Base-by-base conservation (phyloP, 2,113 vertebrate genomes). In the Mohoua ochrocephala region DNA sequence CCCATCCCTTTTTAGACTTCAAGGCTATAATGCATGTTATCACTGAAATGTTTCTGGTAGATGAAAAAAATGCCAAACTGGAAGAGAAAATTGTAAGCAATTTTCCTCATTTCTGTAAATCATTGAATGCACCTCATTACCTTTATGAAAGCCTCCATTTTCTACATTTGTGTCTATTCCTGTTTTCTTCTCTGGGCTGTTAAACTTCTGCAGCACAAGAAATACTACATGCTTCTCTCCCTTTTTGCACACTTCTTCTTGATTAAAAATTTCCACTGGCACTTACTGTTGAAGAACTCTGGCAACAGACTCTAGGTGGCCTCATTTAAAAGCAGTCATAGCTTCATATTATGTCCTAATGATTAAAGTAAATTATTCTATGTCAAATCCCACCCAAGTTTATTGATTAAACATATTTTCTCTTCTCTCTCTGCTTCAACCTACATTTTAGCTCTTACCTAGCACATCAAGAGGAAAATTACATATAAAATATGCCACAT, bases 211-310 rank as follows among this genome's bases (percentile, higher is more conserved):
- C 59, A 97, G 91, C 77, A 98, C 92, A 73, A 98, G 94, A 83
- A 99, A 99, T 67, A 98, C 96, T 21, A 98, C 95, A 9, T 98
- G 97, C 16, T 99, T 98, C 85, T 97, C 98, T 91, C 98, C 98
- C n/a, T 98, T 98, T 13, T 98, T 98, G 30, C 94, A 97, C 53
- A 98, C 98, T 20, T 97, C 91, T 59, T 98, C 98, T 74, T 98
- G 92, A 91, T 98, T 97, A 39, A 98, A 97, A 69, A 98, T 97
- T 74, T 95, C 93, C 97, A 98, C 97, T 65, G 89, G 96, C 86
- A 98, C 97, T 52, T 91, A 41, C 75, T 96, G 37, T 97, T 70
- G 44, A 98, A 99, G 87, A 99, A 98, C 20, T 99, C 96, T 98
- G 35, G 97, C 97, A 41, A 98, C 97, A 16, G 98, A 97, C 84